These are phyloP conservation scores for Bufo gargarizans DNA, from an alignment of 2,113 vertebrate species.

Conservation along the genomic window DNA sequence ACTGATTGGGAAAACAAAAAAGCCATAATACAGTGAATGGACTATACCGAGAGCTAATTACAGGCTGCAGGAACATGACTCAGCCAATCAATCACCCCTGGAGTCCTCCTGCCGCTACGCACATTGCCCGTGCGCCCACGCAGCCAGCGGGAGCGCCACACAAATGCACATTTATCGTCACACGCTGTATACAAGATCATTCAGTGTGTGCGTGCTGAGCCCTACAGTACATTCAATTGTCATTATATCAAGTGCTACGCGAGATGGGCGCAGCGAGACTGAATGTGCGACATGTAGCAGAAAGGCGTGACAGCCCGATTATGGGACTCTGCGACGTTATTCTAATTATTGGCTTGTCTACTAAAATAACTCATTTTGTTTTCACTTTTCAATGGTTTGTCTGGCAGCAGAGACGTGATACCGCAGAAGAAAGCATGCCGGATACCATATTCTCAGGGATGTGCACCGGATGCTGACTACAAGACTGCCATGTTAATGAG, in stretches of 20 bases:
- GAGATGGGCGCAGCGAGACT: background rate
- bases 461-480: too few relatives aligned
- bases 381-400: background rate
- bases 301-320: background rate
- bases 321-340: too few relatives aligned
- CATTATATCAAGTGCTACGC: background rate
- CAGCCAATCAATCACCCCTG: conserved; percentile 35
- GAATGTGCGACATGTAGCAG: background rate
- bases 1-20: conserved; percentile 41
- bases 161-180: conserved; percentile 35
- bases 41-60: conserved; percentile 14
- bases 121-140: conserved; percentile 29
- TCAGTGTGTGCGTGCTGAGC: conserved; percentile 28
- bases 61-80: conserved; percentile 29
- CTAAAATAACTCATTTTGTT: background rate
- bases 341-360: background rate
- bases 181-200: background rate
- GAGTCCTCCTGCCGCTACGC: conserved; percentile 8
- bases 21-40: background rate
- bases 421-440: too few relatives aligned
- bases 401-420: too few relatives aligned
- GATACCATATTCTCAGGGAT: background rate
- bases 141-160: conserved; percentile 13
- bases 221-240: background rate
- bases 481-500: too few relatives aligned